phyloP scores from a whole-genome alignment of 2,113 vertebrate species.

The Zootoca vivipara region DNA sequence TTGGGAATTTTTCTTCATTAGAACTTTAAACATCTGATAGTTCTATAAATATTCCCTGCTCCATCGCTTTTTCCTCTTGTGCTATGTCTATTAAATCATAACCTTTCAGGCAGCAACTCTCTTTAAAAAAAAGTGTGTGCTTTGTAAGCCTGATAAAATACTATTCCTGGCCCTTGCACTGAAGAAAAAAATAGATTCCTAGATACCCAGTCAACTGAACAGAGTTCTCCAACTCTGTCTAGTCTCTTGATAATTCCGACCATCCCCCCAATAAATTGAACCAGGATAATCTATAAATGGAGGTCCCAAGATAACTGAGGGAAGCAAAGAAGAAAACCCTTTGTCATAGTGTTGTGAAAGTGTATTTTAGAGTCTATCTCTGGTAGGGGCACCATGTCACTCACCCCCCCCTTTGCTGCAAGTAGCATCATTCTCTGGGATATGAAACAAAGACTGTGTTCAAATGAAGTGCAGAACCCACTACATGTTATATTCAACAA shows the following conservation, averaged over 20 bases:
- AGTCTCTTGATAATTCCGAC: not conserved
- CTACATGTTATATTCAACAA: not conserved
- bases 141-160: not conserved
- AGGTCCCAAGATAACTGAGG: not conserved
- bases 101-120: not conserved
- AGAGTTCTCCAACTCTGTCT: not conserved
- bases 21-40: not conserved
- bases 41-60: not conserved
- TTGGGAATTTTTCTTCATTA: not conserved
- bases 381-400: not conserved
- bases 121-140: not conserved
- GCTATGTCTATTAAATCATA: not conserved
- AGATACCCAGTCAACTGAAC: not conserved
- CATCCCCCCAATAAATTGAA: not conserved
- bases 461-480: not conserved
- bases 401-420: not conserved
- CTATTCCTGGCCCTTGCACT: not conserved
- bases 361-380: not conserved
- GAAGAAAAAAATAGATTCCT: not conserved
- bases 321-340: not conserved
- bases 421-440: not conserved
- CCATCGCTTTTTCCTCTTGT: not conserved
- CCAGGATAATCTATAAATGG: not conserved
- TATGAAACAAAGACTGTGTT: not conserved
- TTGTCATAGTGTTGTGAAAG: not conserved